Evolutionary conservation across 2,888 invertebrate genomes (phyloP), one percentile per base, ranked within the genome.

Genomic region (Pachliopta kotzebuea): DNA sequence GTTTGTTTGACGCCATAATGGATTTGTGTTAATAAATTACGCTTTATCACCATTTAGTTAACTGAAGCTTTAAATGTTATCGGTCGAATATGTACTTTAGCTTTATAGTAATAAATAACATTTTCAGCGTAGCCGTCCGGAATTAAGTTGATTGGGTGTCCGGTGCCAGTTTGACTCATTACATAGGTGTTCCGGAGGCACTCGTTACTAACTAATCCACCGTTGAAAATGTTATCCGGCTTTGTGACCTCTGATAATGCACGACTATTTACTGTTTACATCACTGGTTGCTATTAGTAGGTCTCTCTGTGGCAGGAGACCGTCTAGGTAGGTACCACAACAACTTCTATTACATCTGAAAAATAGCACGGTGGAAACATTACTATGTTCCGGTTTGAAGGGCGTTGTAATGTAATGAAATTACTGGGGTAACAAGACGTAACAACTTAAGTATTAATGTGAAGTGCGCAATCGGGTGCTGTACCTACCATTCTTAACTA

Each of bases 131-230:
- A 21, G 56, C 49, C 31, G n/a, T n/a, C 21, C 31, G 17, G 20
- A 52, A 62, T 62, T 62, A 62, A 26, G 18, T 56, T 37, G 37
- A 62, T 62, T 57, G 37, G 31, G 52, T 53, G 26, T 55, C 45
- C n/a, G 42, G 31, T 26, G 57, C 24, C 56, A n/a, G 56, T 20
- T 23, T 56, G 31, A 56, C 52, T 52, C 24, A 57, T 52, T 62
- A 62, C 57, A 42, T 18, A 18, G 56, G 8, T 20, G 50, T 24
- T 29, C 29, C 31, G 26, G 31, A n/a, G 9, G 52, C 52, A 52
- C 37, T 52, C 50, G 26, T 42, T 45, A 23, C 17, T 23, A 18
- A n/a, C 55, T 55, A 55, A 55, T 54, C 24, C 29, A 11, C 26
- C n/a, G n/a, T 55, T 18, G 29, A 20, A 49, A 49, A 4, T n/a